Evolutionary conservation across 2,888 invertebrate species (phyloP).

Genomic region (Amorpha juglandis): DNA sequence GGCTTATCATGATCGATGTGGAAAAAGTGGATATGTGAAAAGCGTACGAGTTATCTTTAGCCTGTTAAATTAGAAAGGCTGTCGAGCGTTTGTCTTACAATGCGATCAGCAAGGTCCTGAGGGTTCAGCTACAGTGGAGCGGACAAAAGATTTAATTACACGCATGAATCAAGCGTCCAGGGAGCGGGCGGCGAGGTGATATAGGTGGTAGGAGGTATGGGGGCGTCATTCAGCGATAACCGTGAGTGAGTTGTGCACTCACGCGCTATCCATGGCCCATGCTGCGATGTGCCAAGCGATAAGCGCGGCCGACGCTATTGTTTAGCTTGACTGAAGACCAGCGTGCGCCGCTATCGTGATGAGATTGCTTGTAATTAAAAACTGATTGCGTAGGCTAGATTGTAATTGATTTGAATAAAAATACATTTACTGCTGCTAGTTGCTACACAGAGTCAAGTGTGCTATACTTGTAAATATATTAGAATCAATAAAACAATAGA

Average conservation of each 20-base stretch:
- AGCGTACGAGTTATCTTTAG: constrained; percentile 29
- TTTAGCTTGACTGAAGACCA: constrained; percentile 55
- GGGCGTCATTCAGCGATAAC: constrained; percentile 59
- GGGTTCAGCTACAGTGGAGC: constrained; percentile 63
- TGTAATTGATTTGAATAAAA: constrained; percentile 16
- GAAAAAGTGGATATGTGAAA: constrained; percentile 27
- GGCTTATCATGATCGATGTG: constrained; percentile 19
- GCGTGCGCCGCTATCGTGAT: constrained; percentile 69
- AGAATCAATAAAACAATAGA: no score
- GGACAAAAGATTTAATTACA: constrained; percentile 84
- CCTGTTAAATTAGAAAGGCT: constrained; percentile 67
- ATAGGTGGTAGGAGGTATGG: constrained; percentile 44
- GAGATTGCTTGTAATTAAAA: constrained; percentile 62
- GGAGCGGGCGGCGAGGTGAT: constrained; percentile 47
- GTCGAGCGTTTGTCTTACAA: constrained; percentile 64
- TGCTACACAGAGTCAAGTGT: no score
- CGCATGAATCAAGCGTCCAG: constrained; percentile 79
- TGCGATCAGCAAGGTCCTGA: constrained; percentile 58
- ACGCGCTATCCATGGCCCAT: constrained; percentile 54
- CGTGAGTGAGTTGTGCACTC: constrained; percentile 63
- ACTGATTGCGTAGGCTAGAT: constrained; percentile 18
- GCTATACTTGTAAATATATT: no score
- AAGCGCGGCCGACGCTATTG: constrained; percentile 60
- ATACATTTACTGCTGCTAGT: neutral
- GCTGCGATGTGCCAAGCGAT: constrained; percentile 60